Percentiles rank a stretch among this genome's conserved stretches.
Conservation (phyloP, 30 jellyfish, hydroid and myxozoan species). For the Hydra vulgaris region DNA sequence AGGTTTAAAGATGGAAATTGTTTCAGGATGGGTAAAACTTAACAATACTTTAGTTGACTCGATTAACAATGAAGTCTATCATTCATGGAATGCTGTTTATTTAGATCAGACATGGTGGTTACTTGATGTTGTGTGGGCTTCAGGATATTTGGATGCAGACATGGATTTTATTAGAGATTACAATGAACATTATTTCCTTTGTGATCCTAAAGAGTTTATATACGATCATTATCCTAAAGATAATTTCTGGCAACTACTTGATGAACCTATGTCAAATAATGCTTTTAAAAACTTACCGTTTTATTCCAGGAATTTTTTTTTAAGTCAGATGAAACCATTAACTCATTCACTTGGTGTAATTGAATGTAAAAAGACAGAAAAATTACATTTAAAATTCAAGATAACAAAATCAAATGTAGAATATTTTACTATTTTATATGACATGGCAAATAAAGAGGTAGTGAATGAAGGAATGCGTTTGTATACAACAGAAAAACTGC, state of each 20-base stretch:
- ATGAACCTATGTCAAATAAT: constrained; percentile 18
- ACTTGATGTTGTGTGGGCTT: constrained; percentile 72
- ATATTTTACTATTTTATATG: constrained; percentile 8
- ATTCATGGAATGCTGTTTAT: constrained; percentile 65
- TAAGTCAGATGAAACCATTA: constrained; percentile 17
- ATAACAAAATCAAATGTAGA: constrained; percentile 8
- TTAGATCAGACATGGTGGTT: constrained; percentile 68
- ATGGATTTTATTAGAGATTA: constrained; percentile 45
- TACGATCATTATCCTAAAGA: constrained; percentile 64
- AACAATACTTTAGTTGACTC: constrained; percentile 37
- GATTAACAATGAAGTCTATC: constrained; percentile 39
- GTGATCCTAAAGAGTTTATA: constrained; percentile 65
- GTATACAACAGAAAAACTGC: constrained; percentile 20
- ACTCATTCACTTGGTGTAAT: constrained; percentile 40
- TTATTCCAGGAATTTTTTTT: constrained; percentile 42
- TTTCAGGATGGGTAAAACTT: constrained; percentile 47
- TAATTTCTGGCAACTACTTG: constrained; percentile 50
- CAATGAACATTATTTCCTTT: constrained; percentile 65
- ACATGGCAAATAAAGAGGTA: constrained; percentile 4
- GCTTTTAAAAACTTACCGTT: constrained; percentile 46
- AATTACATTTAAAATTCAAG: constrained; percentile 22
- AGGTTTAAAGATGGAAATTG: constrained; percentile 22
- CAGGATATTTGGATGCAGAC: constrained; percentile 56
- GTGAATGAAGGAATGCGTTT: constrained; percentile 28
- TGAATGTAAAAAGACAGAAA: constrained; percentile 14